These are phyloP conservation scores for Morone saxatilis DNA, from an alignment of 2,113 vertebrate species.

Conservation along the genomic window DNA sequence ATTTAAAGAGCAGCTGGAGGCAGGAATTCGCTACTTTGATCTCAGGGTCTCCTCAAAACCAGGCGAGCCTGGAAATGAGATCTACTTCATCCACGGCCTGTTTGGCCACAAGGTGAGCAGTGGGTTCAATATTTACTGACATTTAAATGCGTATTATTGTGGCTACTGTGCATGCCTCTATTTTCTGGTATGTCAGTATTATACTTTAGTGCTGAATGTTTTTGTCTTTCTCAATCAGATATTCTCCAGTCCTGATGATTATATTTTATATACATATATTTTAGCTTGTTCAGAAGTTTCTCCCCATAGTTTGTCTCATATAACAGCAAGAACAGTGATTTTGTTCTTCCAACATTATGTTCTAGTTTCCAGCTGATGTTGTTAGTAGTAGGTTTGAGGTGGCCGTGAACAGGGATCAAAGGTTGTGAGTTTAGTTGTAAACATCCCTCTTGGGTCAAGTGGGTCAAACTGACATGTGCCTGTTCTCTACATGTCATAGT, in stretches of 20 bases:
- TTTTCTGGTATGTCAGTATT: neutral
- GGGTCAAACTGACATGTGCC: constrained; percentile 1
- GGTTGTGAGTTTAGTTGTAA: constrained; percentile 32
- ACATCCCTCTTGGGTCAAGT: constrained; percentile 28
- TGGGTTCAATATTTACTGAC: neutral
- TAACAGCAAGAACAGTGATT: neutral
- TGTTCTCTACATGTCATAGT: neutral
- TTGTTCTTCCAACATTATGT: neutral
- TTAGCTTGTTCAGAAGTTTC: neutral
- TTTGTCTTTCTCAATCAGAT: neutral
- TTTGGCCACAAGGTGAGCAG: constrained; percentile 91
- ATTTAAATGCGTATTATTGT: neutral
- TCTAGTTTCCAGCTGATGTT: constrained; percentile 7
- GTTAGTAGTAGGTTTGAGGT: neutral
- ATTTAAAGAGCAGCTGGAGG: constrained; percentile 94
- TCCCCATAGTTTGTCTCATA: neutral
- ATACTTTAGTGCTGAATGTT: neutral
- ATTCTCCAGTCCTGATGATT: too few relatives aligned
- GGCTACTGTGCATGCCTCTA: too few relatives aligned
- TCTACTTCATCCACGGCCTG: constrained; percentile 97
- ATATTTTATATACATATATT: neutral
- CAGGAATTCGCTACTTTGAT: constrained; percentile 98
- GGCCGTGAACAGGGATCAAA: constrained; percentile 32
- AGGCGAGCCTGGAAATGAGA: constrained; percentile 88
- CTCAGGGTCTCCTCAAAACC: constrained; percentile 97